Conservation (phyloP, 2,113 vertebrate genomes). For the Monopterus albus region DNA sequence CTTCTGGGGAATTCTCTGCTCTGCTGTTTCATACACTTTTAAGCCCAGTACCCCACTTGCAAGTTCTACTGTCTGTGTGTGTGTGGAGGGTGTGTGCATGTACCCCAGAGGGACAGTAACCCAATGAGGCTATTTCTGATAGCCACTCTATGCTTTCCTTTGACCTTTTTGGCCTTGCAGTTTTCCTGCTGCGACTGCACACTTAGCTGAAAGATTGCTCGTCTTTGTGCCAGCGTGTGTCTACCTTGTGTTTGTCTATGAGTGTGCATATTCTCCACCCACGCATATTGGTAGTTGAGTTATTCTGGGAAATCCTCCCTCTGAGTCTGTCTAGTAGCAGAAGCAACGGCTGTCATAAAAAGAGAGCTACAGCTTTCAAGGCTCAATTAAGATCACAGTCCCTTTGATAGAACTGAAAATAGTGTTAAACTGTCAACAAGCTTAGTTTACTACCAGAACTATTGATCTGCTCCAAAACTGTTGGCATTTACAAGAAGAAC, state of each 20-base stretch:
- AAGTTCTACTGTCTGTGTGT: conserved; percentile 1
- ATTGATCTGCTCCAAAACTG: conserved; percentile 55
- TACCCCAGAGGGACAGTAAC: conserved; percentile 47
- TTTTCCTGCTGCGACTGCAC: conserved; percentile 56
- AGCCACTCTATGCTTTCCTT: conserved; percentile 29
- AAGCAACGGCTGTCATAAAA: conserved; percentile 56
- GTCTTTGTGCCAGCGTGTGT: conserved; percentile 37
- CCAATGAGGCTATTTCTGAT: conserved; percentile 60
- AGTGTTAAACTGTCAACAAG: conserved; percentile 58
- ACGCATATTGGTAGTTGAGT: conserved; percentile 49
- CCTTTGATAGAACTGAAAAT: conserved; percentile 54
- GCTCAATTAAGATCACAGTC: conserved; percentile 61
- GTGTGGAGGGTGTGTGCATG: not conserved
- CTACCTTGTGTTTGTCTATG: conserved; percentile 48
- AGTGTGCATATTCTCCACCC: conserved; percentile 59
- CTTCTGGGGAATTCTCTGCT: conserved; percentile 33
- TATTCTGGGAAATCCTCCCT: conserved; percentile 68
- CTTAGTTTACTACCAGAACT: conserved; percentile 40
- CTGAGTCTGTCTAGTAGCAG: conserved; percentile 47
- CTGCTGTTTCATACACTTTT: conserved; percentile 50
- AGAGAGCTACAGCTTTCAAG: conserved; percentile 45
- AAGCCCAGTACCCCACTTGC: conserved; percentile 10
- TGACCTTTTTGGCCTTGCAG: conserved; percentile 59
- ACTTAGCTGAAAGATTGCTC: conserved; percentile 53
- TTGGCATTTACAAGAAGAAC: conserved; percentile 58